Evolutionary conservation across 2,113 vertebrate genomes (phyloP).

Genomic region (Sinocyclocheilus anophthalmus): DNA sequence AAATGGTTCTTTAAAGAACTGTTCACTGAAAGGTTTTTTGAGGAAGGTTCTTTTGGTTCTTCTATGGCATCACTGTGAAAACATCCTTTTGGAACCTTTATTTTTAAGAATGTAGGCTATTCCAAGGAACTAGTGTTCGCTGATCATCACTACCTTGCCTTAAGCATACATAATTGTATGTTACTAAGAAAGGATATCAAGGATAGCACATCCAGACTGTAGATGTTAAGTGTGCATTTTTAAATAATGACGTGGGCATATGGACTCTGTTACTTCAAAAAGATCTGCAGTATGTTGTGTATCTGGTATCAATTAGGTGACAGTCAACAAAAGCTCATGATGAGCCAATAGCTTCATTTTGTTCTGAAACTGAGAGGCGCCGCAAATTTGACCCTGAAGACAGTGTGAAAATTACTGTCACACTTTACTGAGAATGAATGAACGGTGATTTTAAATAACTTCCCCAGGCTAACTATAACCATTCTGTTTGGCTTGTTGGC

Average conservation of each 20-base stretch:
- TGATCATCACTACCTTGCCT: not conserved
- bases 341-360: constrained; percentile 71
- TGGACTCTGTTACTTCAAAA: constrained; percentile 62
- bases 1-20: too few relatives aligned
- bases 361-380: constrained; percentile 70
- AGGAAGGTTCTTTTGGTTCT: not conserved
- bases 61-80: not conserved
- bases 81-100: not conserved
- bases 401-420: constrained; percentile 76
- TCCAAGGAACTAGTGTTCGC: not conserved
- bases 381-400: constrained; percentile 74
- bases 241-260: constrained; percentile 64
- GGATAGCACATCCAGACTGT: not conserved
- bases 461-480: constrained; percentile 58
- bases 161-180: not conserved
- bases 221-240: constrained; percentile 2
- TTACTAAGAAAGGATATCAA: not conserved
- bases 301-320: constrained; percentile 77
- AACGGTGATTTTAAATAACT: constrained; percentile 66
- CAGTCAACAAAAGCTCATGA: constrained; percentile 65
- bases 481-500: constrained; percentile 52
- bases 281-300: constrained; percentile 24
- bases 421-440: constrained; percentile 65
- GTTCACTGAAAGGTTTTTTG: not conserved
- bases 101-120: not conserved